Evolutionary conservation across 2,113 vertebrate genomes (phyloP), one percentile per base, ranked within the genome.

Genomic region (Cisticola juncidis): DNA sequence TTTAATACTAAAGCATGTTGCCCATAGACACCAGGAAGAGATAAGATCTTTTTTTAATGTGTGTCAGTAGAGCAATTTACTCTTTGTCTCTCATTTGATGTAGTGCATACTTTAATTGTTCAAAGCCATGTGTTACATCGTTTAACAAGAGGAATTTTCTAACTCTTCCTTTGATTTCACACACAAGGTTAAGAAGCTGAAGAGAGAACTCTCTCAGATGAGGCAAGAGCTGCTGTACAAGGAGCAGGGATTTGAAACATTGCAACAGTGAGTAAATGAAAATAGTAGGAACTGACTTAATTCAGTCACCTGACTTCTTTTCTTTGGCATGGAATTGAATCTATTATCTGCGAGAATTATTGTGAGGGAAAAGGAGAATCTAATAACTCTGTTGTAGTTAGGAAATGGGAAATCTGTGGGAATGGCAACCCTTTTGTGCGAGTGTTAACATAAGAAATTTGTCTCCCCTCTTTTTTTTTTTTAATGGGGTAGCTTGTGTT

Each of bases 201-300:
- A 98, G 97, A 94, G 98, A 90, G 98, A 99, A 64, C 98, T 99
- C 57, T 98, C 97, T 48, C 98, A 98, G 92, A 98, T 99, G 98
- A 99, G 98, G 95, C 98, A 99, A 95, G 98, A 99, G 85, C 96
- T 98, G 81, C 93, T 98, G 56, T 98, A 98, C 94, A 99, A 98
- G 93, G 98, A 99, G 74, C 98, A 98, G 97, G 98, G 98, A 92
- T 98, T 98, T 97, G 98, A 98, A 92, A 99, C 98, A 23, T 86
- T 99, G 82, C 98, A 98, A 95, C 98, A 98, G 98, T 99, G 94
- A 98, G 98, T 98, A 98, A 95, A 84, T 94, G 40, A 83, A 92
- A 95, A 88, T 48, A 81, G 64, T 80, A 69, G 73, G 93, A 94
- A 91, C 53, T 64, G 45, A 95, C 53, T 92, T 82, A 56, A 93